Evolutionary conservation across 2,888 invertebrate genomes (phyloP).

Genomic region (Ophion slaviceki): DNA sequence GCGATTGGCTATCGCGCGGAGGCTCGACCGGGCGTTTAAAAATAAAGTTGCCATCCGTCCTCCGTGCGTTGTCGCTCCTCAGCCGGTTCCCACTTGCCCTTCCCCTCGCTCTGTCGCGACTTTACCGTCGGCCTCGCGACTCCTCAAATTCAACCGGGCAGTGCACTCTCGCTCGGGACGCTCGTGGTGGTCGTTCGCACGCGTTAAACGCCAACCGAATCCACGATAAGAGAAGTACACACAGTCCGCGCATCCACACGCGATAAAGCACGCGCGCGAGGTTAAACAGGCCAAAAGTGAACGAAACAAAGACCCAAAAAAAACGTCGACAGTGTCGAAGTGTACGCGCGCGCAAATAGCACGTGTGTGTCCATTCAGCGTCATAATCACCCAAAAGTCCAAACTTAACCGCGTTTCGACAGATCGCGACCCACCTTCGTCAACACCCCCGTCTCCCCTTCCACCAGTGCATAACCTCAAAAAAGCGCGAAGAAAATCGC

Average conservation of each 20-base stretch:
- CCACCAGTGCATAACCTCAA: not conserved
- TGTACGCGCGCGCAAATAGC: conserved; percentile 24
- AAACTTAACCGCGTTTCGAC: conserved; percentile 29
- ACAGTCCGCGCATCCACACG: not conserved
- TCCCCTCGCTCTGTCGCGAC: conserved; percentile 21
- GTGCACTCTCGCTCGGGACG: conserved; percentile 73
- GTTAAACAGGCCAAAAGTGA: not conserved
- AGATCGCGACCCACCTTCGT: conserved; percentile 10
- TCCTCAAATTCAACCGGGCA: conserved; percentile 75
- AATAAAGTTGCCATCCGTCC: conserved; percentile 71
- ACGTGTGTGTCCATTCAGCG: conserved; percentile 21
- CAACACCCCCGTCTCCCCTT: not conserved
- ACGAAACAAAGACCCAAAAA: not conserved
- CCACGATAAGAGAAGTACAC: conserved; percentile 1
- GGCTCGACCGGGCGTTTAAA: conserved; percentile 76
- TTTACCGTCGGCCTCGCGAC: conserved; percentile 28
- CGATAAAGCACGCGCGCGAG: not conserved
- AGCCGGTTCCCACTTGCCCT: not conserved
- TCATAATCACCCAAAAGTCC: conserved; percentile 3
- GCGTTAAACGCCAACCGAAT: not conserved
- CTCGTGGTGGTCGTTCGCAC: conserved; percentile 29
- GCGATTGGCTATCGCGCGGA: conserved; percentile 72
- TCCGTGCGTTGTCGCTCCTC: not conserved
- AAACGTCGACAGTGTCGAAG: not conserved
- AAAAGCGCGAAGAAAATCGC: conserved; percentile 19